These are phyloP conservation scores for Ectropis crepuscularia DNA, from an alignment of 2,888 invertebrate genomes.

Conservation along the genomic window DNA sequence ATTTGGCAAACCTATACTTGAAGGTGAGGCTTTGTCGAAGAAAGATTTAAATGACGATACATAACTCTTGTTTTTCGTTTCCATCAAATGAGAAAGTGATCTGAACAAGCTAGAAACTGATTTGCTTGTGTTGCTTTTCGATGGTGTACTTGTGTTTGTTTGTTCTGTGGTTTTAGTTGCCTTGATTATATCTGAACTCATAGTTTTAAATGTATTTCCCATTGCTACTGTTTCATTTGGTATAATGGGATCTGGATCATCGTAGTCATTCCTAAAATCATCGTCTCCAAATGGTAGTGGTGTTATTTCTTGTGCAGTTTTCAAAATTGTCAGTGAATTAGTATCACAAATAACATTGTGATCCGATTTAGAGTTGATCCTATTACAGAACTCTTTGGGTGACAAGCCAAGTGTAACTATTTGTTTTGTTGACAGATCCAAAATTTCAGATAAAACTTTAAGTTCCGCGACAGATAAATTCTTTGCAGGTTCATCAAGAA, in stretches of 20 bases:
- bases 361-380: conserved; percentile 19
- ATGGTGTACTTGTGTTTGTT: neutral
- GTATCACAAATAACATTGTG: neutral
- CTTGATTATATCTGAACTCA: neutral
- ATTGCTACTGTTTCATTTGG: neutral
- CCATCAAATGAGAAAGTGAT: conserved; percentile 17
- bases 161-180: neutral
- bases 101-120: neutral
- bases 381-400: conserved; percentile 33
- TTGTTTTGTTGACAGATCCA: conserved; percentile 44
- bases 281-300: neutral
- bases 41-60: conserved; percentile 19
- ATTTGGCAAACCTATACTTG: neutral
- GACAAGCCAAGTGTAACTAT: conserved; percentile 32
- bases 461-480: conserved; percentile 43
- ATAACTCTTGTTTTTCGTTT: conserved; percentile 23
- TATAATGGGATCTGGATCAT: neutral
- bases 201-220: neutral
- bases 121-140: neutral
- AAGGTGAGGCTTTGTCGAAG: neutral
- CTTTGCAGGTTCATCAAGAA: conserved; percentile 37
- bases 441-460: conserved; percentile 46
- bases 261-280: neutral
- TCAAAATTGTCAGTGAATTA: neutral
- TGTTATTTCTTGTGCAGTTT: neutral